Evolutionary conservation across 2,888 invertebrate species (phyloP).

Genomic region (Habrosyne pyritoides): DNA sequence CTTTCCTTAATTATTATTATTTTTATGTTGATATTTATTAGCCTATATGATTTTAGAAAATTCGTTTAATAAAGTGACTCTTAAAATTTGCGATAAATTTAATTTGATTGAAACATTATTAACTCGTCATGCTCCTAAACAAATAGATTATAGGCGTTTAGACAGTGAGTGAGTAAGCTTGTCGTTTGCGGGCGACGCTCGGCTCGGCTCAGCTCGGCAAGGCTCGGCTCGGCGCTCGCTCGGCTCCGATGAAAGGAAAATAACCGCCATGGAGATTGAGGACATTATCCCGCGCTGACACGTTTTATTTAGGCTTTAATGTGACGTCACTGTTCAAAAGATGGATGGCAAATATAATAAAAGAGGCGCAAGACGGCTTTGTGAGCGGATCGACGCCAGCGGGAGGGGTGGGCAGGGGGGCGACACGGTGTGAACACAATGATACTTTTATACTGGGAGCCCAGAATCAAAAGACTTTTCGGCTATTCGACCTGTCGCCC

Average conservation of each 20-base stretch:
- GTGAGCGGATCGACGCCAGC: conserved; percentile 23
- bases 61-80: no score
- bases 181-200: background rate
- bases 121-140: no score
- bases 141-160: no score
- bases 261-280: conserved; percentile 29
- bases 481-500: conserved; percentile 18
- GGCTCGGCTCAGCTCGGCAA: background rate
- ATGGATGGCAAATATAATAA: conserved; percentile 59
- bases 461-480: conserved; percentile 40
- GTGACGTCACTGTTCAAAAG: conserved; percentile 54
- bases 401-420: conserved; percentile 16
- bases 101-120: no score
- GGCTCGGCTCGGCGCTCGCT: background rate
- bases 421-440: conserved; percentile 36
- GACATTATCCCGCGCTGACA: conserved; percentile 46
- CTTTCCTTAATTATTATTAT: no score
- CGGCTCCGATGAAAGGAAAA: background rate
- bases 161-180: background rate
- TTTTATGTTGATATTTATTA: no score
- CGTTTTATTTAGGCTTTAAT: conserved; percentile 57
- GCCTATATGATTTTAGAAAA: no score
- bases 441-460: conserved; percentile 32
- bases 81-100: no score
- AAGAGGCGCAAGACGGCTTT: conserved; percentile 50